phyloP scores from a whole-genome alignment of 2,888 invertebrate species.

The Nezara viridula region DNA sequence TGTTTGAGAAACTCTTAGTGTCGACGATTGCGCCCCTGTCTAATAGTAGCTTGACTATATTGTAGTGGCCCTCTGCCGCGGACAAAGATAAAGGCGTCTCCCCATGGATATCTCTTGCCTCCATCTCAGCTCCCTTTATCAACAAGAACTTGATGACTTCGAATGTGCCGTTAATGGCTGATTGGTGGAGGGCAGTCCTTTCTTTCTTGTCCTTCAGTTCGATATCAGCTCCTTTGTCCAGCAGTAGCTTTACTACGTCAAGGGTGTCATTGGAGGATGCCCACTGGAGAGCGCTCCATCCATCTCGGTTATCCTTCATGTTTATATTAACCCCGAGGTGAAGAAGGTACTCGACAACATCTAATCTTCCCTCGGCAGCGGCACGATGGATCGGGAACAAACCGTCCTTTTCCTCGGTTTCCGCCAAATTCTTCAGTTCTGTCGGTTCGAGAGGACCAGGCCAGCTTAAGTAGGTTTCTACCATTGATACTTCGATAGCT shows the following conservation, averaged over 20 bases:
- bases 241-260: neutral
- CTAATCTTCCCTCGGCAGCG: neutral
- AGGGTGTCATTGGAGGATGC: slow-evolving; percentile 4
- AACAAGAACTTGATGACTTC: slow-evolving; percentile 20
- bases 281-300: slow-evolving; percentile 31
- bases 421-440: slow-evolving; percentile 6
- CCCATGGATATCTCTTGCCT: slow-evolving; percentile 25
- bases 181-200: slow-evolving; percentile 44
- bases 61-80: neutral
- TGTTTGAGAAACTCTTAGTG: slow-evolving; percentile 13
- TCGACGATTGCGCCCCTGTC: neutral
- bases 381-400: slow-evolving; percentile 22
- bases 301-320: slow-evolving; percentile 1
- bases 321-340: slow-evolving; percentile 29
- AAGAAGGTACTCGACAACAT: slow-evolving; percentile 14
- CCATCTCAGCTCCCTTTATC: slow-evolving; percentile 5
- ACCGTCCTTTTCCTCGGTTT: slow-evolving; percentile 6
- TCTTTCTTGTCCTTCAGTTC: slow-evolving; percentile 32
- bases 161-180: slow-evolving; percentile 1
- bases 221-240: slow-evolving; percentile 24
- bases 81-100: neutral
- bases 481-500: slow-evolving; percentile 12
- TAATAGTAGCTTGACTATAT: neutral
- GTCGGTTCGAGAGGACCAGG: slow-evolving; percentile 28
- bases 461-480: slow-evolving; percentile 35